Evolutionary conservation across 1,140 invertebrate genomes (phyloP).

Genomic region (Rhyacophila brunnea): DNA sequence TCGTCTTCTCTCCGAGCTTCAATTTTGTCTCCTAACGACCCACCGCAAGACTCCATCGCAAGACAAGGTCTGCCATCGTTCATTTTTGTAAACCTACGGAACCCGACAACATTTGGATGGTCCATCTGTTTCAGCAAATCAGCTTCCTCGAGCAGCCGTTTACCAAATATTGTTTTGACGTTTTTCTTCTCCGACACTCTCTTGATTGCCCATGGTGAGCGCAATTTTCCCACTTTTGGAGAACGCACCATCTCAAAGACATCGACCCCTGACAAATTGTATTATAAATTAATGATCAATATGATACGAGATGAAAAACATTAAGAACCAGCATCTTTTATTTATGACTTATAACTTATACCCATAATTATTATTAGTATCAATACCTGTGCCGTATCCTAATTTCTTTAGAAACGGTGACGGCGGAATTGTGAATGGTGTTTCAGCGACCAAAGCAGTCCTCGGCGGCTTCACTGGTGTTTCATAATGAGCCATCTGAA

Average conservation of each 20-base stretch:
- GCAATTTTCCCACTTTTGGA: slow-evolving; percentile 59
- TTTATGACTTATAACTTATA: too few species aligned
- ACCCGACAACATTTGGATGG: slow-evolving; percentile 84
- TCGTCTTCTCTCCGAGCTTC: slow-evolving; percentile 64
- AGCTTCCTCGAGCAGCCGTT: slow-evolving; percentile 69
- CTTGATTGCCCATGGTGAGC: slow-evolving; percentile 83
- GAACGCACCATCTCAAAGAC: slow-evolving; percentile 75
- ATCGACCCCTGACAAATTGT: slow-evolving; percentile 62
- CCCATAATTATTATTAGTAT: slow-evolving; percentile 3
- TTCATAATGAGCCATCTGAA: slow-evolving; percentile 44
- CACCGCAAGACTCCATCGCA: slow-evolving; percentile 68
- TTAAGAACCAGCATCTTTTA: neutral
- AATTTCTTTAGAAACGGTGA: slow-evolving; percentile 68
- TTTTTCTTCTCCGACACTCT: slow-evolving; percentile 49
- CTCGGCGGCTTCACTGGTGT: slow-evolving; percentile 43
- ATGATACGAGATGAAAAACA: neutral
- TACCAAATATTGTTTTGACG: slow-evolving; percentile 43
- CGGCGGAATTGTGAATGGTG: slow-evolving; percentile 49
- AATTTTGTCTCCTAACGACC: slow-evolving; percentile 69
- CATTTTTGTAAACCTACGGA: slow-evolving; percentile 65
- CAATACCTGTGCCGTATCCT: slow-evolving; percentile 72
- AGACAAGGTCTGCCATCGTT: slow-evolving; percentile 64
- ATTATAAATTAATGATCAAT: neutral
- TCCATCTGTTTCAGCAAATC: slow-evolving; percentile 66
- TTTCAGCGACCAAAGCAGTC: slow-evolving; percentile 27